Evolutionary conservation across 2,888 invertebrate species (phyloP).

Genomic region (Eupithecia exiguata): DNA sequence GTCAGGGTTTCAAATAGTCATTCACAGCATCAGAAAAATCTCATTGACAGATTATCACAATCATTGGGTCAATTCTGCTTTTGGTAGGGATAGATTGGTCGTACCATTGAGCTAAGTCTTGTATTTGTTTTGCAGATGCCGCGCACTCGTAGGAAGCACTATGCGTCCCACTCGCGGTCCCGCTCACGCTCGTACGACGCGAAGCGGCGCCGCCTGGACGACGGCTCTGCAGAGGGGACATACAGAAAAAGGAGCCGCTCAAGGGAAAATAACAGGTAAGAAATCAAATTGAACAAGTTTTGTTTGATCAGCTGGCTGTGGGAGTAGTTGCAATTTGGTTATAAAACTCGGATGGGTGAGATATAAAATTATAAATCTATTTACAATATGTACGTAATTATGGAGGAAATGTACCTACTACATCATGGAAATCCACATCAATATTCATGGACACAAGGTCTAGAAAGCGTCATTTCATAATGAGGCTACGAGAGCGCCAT

Average conservation of each 20-base stretch:
- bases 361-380: not conserved
- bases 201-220: slow-evolving; percentile 89
- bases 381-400: not conserved
- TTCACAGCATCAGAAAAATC: slow-evolving; percentile 1
- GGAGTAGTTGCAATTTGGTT: not conserved
- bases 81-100: not conserved
- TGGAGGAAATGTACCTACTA: not conserved
- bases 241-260: slow-evolving; percentile 78
- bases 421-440: not conserved
- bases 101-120: too few species aligned
- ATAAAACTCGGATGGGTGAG: not conserved
- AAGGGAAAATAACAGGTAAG: slow-evolving; percentile 85
- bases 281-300: not conserved
- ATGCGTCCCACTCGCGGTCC: slow-evolving; percentile 85
- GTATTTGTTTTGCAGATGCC: slow-evolving; percentile 87
- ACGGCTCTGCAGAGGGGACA: slow-evolving; percentile 72
- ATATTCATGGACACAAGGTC: not conserved
- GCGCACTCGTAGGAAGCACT: slow-evolving; percentile 91
- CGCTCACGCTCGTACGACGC: slow-evolving; percentile 84
- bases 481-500: slow-evolving; percentile 19
- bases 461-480: not conserved
- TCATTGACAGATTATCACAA: slow-evolving; percentile 4
- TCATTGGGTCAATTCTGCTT: slow-evolving; percentile 12
- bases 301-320: slow-evolving; percentile 2
- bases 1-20: not conserved